Evolutionary conservation across 2,797 vertebrate genomes (phyloP).

Genomic region (Coluber constrictor): DNA sequence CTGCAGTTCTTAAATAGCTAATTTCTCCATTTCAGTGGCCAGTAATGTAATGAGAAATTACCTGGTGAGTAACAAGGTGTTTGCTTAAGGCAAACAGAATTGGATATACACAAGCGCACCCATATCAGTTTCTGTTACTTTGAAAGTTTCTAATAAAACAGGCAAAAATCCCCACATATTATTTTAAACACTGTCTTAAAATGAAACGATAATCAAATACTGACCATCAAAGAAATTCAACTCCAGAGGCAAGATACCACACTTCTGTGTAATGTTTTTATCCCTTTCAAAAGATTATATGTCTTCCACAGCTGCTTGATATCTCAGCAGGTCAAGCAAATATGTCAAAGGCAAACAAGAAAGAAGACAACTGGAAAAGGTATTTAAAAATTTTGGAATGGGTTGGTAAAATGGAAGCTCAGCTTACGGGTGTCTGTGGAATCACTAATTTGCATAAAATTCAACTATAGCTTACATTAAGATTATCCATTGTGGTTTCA

Average conservation of each 20-base stretch:
- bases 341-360: not conserved
- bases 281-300: not conserved
- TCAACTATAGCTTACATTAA: constrained; percentile 31
- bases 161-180: not conserved
- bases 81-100: not conserved
- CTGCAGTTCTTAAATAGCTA: not conserved
- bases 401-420: not conserved
- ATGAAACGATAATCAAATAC: constrained; percentile 21
- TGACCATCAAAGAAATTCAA: constrained; percentile 27
- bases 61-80: not conserved
- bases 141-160: not conserved
- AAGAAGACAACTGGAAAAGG: constrained; percentile 13
- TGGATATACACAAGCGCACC: not conserved
- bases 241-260: constrained; percentile 12
- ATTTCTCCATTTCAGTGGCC: not conserved
- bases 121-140: not conserved
- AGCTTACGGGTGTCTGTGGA: constrained; percentile 22
- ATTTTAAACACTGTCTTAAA: not conserved
- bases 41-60: not conserved
- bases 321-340: constrained; percentile 22
- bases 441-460: constrained; percentile 37
- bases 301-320: not conserved
- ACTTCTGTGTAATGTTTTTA: constrained; percentile 40
- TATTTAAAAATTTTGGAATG: constrained; percentile 23
- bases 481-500: constrained; percentile 26